These are phyloP conservation scores for Chrysocyon brachyurus DNA, from an alignment of 2,797 vertebrate genomes.

Conservation along the genomic window DNA sequence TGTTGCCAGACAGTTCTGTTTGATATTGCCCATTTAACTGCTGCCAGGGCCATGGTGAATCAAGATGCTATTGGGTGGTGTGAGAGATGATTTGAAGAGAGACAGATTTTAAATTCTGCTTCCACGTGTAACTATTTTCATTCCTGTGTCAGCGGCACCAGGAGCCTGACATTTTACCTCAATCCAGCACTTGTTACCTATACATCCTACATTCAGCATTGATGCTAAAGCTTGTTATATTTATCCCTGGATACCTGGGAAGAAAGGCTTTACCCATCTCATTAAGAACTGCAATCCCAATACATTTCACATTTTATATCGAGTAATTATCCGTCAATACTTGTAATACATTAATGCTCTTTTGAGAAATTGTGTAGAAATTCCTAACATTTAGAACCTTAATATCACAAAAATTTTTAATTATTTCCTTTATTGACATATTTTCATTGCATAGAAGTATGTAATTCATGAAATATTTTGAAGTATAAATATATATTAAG, in stretches of 20 bases:
- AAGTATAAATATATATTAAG: constrained; percentile 27
- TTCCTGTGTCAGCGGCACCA: too few relatives aligned
- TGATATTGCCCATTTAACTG: too few relatives aligned
- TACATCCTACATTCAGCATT: not conserved
- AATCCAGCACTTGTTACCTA: not conserved
- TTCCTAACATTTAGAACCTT: constrained; percentile 4
- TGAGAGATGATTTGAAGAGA: too few relatives aligned
- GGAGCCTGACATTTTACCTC: too few relatives aligned
- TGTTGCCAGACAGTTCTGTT: too few relatives aligned
- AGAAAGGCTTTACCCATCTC: not conserved
- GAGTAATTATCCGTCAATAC: constrained; percentile 36
- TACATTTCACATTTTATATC: constrained; percentile 21
- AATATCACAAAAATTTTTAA: constrained; percentile 8
- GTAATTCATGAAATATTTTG: constrained; percentile 19
- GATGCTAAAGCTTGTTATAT: not conserved
- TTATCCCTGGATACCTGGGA: not conserved
- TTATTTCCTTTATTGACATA: constrained; percentile 17
- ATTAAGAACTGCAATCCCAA: constrained; percentile 42
- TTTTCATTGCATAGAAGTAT: constrained; percentile 35
- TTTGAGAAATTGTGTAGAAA: constrained; percentile 25
- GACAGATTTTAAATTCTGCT: too few relatives aligned
- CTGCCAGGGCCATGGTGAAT: too few relatives aligned
- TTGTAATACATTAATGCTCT: not conserved
- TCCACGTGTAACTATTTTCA: too few relatives aligned
- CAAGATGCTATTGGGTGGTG: too few relatives aligned